phyloP scores from a whole-genome alignment of 1,140 invertebrate species.

The Ephestia elutella region DNA sequence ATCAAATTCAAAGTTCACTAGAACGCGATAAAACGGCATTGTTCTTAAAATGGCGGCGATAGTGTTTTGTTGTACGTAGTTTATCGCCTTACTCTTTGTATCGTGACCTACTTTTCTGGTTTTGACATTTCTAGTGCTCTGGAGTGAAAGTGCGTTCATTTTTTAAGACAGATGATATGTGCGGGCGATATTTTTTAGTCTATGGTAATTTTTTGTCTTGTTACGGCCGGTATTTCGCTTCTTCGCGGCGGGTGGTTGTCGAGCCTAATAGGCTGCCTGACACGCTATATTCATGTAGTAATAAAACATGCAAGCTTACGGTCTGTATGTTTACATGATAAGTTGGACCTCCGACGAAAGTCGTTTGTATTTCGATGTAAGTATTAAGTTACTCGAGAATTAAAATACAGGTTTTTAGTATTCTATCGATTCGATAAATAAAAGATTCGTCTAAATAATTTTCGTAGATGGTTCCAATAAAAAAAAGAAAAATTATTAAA shows the following conservation, averaged over 20 bases:
- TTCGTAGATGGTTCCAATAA: too few relatives aligned
- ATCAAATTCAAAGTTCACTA: conserved; percentile 50
- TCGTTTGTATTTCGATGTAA: not conserved
- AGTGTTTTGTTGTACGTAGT: conserved; percentile 33
- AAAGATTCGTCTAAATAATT: too few relatives aligned
- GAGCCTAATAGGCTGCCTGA: not conserved
- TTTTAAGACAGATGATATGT: conserved; percentile 7
- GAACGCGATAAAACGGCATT: conserved; percentile 50
- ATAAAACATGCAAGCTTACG: not conserved
- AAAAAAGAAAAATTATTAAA: too few relatives aligned
- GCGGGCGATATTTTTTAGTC: conserved; percentile 1
- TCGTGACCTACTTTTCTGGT: conserved; percentile 31
- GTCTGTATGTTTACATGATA: not conserved
- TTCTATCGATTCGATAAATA: too few relatives aligned
- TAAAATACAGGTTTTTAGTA: too few relatives aligned
- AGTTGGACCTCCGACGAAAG: not conserved
- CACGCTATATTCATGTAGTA: conserved; percentile 2
- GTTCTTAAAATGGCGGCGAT: conserved; percentile 39
- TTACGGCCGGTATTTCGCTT: not conserved
- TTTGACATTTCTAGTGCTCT: conserved; percentile 7
- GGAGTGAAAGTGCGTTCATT: conserved; percentile 8
- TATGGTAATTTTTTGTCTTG: not conserved
- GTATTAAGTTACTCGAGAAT: too few relatives aligned
- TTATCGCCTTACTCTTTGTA: conserved; percentile 32
- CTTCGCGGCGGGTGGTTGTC: conserved; percentile 6